These are phyloP conservation scores for Hetaerina americana DNA, from an alignment of 1,140 invertebrate genomes.

Conservation along the genomic window DNA sequence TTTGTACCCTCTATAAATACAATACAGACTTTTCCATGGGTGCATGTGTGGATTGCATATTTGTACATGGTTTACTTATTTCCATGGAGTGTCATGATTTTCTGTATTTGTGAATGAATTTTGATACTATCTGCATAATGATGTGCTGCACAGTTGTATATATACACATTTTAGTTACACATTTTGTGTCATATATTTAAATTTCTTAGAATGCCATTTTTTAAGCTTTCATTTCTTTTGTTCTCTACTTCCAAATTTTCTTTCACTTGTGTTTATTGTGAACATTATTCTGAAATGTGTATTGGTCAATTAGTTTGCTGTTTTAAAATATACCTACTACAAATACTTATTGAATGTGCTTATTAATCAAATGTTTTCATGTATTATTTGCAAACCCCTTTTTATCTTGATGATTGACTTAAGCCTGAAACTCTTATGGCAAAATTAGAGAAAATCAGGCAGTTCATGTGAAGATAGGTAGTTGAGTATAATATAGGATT, in stretches of 20 bases:
- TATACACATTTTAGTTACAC: not conserved
- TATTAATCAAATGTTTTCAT: too few relatives aligned
- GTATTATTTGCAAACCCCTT: too few relatives aligned
- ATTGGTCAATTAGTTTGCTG: not conserved
- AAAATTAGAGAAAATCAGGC: too few relatives aligned
- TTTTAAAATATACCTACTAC: not conserved
- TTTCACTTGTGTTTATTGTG: not conserved
- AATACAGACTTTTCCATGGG: not conserved
- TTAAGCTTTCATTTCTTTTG: not conserved
- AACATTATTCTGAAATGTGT: not conserved
- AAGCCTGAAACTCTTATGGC: too few relatives aligned
- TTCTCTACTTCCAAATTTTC: not conserved
- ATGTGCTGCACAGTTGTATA: not conserved
- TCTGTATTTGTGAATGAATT: not conserved
- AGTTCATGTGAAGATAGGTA: too few relatives aligned
- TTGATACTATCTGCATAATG: not conserved
- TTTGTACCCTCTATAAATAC: not conserved
- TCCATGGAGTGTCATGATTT: not conserved
- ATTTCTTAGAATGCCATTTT: not conserved
- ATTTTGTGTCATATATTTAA: not conserved
- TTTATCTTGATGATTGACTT: too few relatives aligned
- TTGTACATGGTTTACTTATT: not conserved
- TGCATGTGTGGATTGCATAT: not conserved
- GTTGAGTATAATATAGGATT: too few relatives aligned
- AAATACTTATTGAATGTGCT: not conserved